Percentiles rank a stretch among this genome's conserved stretches.
These are phyloP conservation scores for Coecobrya sp. DNA, from an alignment of 2,888 invertebrate genomes.

Conservation along the genomic window DNA sequence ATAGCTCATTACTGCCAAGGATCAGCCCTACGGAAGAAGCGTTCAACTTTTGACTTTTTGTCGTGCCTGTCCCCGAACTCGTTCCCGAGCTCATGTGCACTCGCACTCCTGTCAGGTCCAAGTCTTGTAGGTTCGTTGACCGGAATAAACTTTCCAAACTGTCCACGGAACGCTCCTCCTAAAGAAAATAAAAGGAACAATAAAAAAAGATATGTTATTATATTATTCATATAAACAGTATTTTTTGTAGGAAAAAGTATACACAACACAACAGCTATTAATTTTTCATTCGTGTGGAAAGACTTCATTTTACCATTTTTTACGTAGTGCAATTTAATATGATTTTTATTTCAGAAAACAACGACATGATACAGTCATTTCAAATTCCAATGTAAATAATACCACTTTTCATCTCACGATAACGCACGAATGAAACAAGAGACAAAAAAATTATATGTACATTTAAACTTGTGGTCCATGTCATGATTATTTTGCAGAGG, in stretches of 20 bases:
- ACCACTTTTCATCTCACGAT: background rate
- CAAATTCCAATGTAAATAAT: constrained; percentile 57
- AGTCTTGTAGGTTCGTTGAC: constrained; percentile 89
- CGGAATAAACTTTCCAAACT: constrained; percentile 89
- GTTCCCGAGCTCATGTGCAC: constrained; percentile 88
- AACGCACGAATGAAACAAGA: background rate
- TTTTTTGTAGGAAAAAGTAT: too few relatives aligned
- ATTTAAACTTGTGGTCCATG: too few relatives aligned
- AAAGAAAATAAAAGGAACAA: constrained; percentile 81
- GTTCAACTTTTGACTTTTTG: constrained; percentile 74
- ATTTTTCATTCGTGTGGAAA: background rate
- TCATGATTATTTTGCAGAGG: background rate
- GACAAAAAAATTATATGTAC: background rate
- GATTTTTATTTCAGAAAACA: constrained; percentile 1
- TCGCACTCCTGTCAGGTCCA: constrained; percentile 89
- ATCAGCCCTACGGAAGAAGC: constrained; percentile 17
- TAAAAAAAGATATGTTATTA: background rate
- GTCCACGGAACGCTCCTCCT: constrained; percentile 89
- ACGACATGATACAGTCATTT: constrained; percentile 56
- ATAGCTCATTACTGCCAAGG: constrained; percentile 47
- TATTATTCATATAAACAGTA: background rate
- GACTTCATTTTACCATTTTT: constrained; percentile 6
- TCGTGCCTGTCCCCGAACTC: constrained; percentile 67
- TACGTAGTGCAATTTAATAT: background rate
- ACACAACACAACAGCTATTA: background rate